Evolutionary conservation across 2,888 invertebrate species (phyloP).

Genomic region (Tubiluchus corallicola): DNA sequence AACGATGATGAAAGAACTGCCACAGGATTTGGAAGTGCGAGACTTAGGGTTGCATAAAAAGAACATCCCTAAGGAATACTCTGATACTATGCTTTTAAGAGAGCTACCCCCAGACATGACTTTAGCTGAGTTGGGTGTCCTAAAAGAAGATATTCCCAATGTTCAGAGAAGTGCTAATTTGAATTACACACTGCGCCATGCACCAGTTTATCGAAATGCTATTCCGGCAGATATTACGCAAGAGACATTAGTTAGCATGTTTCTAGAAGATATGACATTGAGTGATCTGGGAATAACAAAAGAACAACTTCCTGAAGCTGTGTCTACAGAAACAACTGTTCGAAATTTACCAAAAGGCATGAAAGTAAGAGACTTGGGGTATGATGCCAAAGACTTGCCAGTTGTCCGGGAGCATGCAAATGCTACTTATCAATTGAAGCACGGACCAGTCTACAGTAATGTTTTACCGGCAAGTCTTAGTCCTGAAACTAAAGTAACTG

Average conservation of each 20-base stretch:
- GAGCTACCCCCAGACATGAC: not conserved
- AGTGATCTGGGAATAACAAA: not conserved
- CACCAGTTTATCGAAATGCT: not conserved
- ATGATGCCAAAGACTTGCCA: not conserved
- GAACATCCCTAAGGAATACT: no score
- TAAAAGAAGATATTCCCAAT: not conserved
- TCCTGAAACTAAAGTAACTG: not conserved
- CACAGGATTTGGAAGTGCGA: not conserved
- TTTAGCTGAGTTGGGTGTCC: not conserved
- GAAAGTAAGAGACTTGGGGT: not conserved
- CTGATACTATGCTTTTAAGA: no score
- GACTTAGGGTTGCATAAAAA: not conserved
- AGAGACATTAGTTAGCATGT: no score
- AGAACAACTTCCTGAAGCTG: not conserved
- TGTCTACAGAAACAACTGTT: not conserved
- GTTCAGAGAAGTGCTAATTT: not conserved
- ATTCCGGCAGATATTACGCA: not conserved
- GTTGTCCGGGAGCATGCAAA: not conserved
- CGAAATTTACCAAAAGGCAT: not conserved
- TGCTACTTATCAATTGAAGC: not conserved
- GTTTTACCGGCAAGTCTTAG: not conserved
- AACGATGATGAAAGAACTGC: not conserved
- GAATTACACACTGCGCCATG: not conserved
- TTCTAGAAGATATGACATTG: constrained; percentile 1
- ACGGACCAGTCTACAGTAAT: not conserved